Percentiles rank a stretch among this genome's conserved stretches.
phyloP scores from a whole-genome alignment of 2,113 vertebrate genomes.

The Oriolus oriolus region DNA sequence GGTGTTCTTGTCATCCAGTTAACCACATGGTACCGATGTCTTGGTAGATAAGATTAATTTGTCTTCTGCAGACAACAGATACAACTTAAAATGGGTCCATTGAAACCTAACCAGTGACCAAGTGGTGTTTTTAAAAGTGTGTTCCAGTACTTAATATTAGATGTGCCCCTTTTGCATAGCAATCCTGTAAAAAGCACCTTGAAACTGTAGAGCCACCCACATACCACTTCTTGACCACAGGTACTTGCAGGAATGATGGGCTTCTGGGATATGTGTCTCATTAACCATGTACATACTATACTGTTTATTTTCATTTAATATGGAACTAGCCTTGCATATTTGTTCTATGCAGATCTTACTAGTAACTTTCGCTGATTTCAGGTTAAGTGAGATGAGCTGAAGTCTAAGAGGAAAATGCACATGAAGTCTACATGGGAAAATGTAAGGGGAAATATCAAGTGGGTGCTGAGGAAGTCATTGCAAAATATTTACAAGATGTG shows the following conservation, averaged over 20 bases:
- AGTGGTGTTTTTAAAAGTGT: not conserved
- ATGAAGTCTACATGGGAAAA: not conserved
- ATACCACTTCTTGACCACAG: not conserved
- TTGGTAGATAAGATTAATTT: not conserved
- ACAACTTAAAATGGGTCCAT: not conserved
- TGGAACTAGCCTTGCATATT: not conserved
- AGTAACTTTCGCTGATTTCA: not conserved
- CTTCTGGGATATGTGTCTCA: not conserved
- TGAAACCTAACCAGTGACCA: not conserved
- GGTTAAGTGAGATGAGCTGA: not conserved
- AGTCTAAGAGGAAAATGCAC: not conserved
- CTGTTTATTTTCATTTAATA: not conserved
- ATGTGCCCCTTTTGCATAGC: not conserved
- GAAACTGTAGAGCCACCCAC: not conserved
- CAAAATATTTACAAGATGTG: not conserved
- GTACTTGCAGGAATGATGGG: not conserved
- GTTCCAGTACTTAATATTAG: not conserved
- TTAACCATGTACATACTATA: not conserved
- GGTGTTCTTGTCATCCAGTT: not conserved
- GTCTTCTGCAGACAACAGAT: accelerated
- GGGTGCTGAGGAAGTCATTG: not conserved
- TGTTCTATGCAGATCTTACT: not conserved
- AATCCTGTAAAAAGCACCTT: not conserved
- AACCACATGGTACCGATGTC: not conserved
- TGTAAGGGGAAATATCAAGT: not conserved